phyloP scores from a whole-genome alignment of 2,113 vertebrate genomes.

The Australoheros scitulus region DNA sequence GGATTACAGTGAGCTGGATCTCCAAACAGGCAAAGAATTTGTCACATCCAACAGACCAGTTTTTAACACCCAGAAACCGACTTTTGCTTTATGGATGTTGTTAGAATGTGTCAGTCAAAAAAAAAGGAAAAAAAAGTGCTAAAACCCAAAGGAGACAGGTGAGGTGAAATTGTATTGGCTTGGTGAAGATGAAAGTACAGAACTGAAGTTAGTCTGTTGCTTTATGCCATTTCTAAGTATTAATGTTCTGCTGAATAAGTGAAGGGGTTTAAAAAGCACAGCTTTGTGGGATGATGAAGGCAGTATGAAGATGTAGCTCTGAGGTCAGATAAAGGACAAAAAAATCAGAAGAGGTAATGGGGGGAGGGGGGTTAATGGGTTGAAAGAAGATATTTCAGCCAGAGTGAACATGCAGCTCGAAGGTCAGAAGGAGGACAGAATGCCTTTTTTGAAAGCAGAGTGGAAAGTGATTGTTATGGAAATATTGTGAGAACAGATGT shows the following conservation, averaged over 20 bases:
- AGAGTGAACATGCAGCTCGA: not conserved
- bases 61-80: slow-evolving; percentile 11
- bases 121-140: not conserved
- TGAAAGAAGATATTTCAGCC: not conserved
- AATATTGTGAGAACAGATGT: not conserved
- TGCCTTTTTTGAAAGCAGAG: not conserved
- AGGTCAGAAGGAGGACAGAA: not conserved
- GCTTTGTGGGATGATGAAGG: not conserved
- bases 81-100: not conserved
- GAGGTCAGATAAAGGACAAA: slow-evolving; percentile 26
- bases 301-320: not conserved
- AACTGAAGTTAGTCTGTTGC: not conserved
- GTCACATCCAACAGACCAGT: not conserved
- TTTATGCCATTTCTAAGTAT: slow-evolving; percentile 3
- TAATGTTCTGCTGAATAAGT: not conserved
- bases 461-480: not conserved
- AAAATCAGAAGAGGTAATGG: not conserved
- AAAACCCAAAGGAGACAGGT: slow-evolving; percentile 10
- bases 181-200: not conserved
- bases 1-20: not conserved
- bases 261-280: slow-evolving; percentile 23
- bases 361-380: not conserved
- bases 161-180: slow-evolving; percentile 29
- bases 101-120: slow-evolving; percentile 4
- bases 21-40: slow-evolving; percentile 18